These are phyloP conservation scores for Thamnophis sirtalis DNA, from an alignment of 2,113 vertebrate genomes.

Conservation along the genomic window DNA sequence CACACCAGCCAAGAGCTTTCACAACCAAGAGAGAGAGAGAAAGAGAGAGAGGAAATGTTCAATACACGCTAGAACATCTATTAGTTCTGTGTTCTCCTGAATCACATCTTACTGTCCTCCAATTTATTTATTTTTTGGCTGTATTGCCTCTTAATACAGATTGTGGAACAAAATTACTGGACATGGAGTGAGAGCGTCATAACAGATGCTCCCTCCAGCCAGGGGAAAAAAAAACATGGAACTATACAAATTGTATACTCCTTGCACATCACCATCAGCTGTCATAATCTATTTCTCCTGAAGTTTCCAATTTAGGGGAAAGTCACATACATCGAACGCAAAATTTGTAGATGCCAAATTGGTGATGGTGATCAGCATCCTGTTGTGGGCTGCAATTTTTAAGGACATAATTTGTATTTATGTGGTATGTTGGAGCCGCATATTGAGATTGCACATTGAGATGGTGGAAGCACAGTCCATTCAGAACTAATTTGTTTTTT, in stretches of 20 bases:
- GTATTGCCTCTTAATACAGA: neutral
- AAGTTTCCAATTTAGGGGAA: neutral
- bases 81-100: conserved; percentile 28
- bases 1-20: conserved; percentile 65
- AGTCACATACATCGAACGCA: neutral
- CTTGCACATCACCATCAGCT: neutral
- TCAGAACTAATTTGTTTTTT: neutral
- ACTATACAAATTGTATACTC: neutral
- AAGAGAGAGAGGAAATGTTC: conserved; percentile 57
- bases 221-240: neutral
- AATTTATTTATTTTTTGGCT: rapidly evolving
- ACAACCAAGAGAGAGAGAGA: conserved; percentile 53
- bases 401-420: neutral
- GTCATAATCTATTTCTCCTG: conserved; percentile 6
- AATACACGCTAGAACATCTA: conserved; percentile 41
- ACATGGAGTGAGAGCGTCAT: neutral
- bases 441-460: neutral
- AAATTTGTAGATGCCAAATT: neutral
- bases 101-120: neutral
- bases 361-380: neutral
- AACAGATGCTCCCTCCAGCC: neutral
- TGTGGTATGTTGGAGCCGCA: neutral
- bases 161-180: neutral
- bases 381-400: neutral
- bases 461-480: neutral